Evolutionary conservation across 2,888 invertebrate species (phyloP).

Genomic region (Colletes collaris): DNA sequence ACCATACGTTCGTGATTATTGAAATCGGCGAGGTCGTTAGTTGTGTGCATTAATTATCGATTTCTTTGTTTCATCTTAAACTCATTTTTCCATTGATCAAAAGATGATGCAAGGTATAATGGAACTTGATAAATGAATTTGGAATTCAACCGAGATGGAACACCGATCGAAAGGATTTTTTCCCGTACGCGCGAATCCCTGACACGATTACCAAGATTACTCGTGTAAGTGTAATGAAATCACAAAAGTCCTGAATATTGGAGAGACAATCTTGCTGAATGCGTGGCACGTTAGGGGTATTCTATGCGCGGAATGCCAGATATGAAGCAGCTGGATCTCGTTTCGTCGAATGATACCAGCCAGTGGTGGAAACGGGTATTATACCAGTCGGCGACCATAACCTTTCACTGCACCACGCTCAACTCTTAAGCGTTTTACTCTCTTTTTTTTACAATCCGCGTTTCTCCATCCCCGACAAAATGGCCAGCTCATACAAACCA

Average conservation of each 20-base stretch:
- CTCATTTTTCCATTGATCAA: too few species aligned
- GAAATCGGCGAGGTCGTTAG: too few species aligned
- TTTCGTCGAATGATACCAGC: slow-evolving; percentile 48
- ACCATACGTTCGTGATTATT: too few species aligned
- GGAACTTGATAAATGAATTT: too few species aligned
- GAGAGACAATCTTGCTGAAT: slow-evolving; percentile 25
- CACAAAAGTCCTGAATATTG: slow-evolving; percentile 12
- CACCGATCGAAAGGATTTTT: background rate
- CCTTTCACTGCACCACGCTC: slow-evolving; percentile 44
- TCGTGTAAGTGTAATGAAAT: slow-evolving; percentile 24
- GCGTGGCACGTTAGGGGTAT: slow-evolving; percentile 16
- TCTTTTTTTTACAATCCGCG: slow-evolving; percentile 54
- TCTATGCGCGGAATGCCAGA: slow-evolving; percentile 20
- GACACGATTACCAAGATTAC: slow-evolving; percentile 2
- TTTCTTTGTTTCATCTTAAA: too few species aligned
- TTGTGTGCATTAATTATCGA: too few species aligned
- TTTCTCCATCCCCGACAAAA: slow-evolving; percentile 50
- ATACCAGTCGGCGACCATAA: slow-evolving; percentile 51
- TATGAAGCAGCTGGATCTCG: slow-evolving; percentile 58
- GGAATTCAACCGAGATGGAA: background rate
- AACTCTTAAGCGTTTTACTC: slow-evolving; percentile 54
- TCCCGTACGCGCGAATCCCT: background rate
- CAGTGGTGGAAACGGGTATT: slow-evolving; percentile 39
- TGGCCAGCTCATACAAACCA: slow-evolving; percentile 16
- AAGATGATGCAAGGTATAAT: too few species aligned